Evolutionary conservation across 2,888 invertebrate species (phyloP).

Genomic region (Lepidocyrtoides sp.): DNA sequence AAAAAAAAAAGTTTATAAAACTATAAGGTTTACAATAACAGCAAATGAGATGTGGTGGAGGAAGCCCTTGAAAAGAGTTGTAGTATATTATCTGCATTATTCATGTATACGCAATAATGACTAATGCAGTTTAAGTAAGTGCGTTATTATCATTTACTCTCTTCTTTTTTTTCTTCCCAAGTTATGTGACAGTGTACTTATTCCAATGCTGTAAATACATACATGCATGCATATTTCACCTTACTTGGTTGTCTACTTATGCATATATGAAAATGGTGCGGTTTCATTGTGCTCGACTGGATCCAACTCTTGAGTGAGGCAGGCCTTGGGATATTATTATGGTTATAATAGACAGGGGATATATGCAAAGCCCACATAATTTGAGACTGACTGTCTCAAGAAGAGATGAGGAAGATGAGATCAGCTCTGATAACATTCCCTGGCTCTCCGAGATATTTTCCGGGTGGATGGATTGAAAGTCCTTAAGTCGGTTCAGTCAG

Average conservation of each 20-base stretch:
- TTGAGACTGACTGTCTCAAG: slow-evolving; percentile 64
- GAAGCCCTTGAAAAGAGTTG: slow-evolving; percentile 72
- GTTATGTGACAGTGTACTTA: neutral
- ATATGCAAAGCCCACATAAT: slow-evolving; percentile 65
- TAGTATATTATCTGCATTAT: slow-evolving; percentile 63
- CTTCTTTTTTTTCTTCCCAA: neutral
- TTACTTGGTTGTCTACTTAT: too few relatives aligned
- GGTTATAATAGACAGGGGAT: neutral
- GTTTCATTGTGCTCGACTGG: slow-evolving; percentile 59
- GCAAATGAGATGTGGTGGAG: slow-evolving; percentile 28
- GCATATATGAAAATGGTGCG: too few relatives aligned
- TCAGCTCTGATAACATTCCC: slow-evolving; percentile 73
- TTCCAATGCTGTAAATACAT: slow-evolving; percentile 32
- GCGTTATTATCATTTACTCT: slow-evolving; percentile 24
- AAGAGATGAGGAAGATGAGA: slow-evolving; percentile 72
- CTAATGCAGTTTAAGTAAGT: slow-evolving; percentile 13
- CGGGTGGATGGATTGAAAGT: slow-evolving; percentile 77
- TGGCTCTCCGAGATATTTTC: slow-evolving; percentile 72
- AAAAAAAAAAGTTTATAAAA: slow-evolving; percentile 62
- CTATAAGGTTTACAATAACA: slow-evolving; percentile 38
- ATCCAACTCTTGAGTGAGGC: slow-evolving; percentile 52
- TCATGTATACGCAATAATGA: slow-evolving; percentile 39
- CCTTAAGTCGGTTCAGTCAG: slow-evolving; percentile 69
- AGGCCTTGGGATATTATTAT: slow-evolving; percentile 45
- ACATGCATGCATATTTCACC: too few relatives aligned